phyloP scores from a whole-genome alignment of 2,113 vertebrate species.

The Nematolebias whitei region DNA sequence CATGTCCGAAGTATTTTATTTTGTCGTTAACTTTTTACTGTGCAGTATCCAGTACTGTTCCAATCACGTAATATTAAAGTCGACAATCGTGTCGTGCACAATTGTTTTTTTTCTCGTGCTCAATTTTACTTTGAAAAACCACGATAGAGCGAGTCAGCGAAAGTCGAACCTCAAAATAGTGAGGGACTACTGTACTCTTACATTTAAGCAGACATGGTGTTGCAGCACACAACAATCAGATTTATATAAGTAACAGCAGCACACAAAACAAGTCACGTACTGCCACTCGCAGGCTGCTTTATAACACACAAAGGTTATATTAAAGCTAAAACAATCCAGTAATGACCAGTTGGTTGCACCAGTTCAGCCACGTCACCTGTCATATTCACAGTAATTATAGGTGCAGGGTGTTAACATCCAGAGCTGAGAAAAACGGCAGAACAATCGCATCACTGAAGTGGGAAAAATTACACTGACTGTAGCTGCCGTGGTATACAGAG shows the following conservation, averaged over 20 bases:
- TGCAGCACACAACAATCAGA: conserved; percentile 14
- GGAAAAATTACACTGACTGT: conserved; percentile 26
- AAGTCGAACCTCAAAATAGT: no score
- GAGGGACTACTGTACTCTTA: no score
- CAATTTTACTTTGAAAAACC: no score
- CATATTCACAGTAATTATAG: conserved; percentile 36
- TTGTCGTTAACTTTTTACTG: no score
- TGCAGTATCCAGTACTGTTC: no score
- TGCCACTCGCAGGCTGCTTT: conserved; percentile 54
- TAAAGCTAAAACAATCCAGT: conserved; percentile 21
- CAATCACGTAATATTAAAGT: no score
- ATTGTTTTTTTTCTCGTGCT: no score
- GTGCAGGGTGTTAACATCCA: not conserved
- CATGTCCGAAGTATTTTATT: no score
- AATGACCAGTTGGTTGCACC: conserved; percentile 20
- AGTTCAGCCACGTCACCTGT: conserved; percentile 9
- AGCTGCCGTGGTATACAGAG: conserved; percentile 28
- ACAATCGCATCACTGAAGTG: conserved; percentile 33
- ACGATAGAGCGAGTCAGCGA: no score
- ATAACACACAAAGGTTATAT: conserved; percentile 17
- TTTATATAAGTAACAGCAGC: conserved; percentile 6
- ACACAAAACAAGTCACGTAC: conserved; percentile 39
- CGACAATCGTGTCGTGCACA: no score
- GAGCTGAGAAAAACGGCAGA: not conserved
- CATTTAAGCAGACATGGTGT: conserved; percentile 3